Conservation (phyloP, 2,797 vertebrate genomes). For the Lepus townsendii region DNA sequence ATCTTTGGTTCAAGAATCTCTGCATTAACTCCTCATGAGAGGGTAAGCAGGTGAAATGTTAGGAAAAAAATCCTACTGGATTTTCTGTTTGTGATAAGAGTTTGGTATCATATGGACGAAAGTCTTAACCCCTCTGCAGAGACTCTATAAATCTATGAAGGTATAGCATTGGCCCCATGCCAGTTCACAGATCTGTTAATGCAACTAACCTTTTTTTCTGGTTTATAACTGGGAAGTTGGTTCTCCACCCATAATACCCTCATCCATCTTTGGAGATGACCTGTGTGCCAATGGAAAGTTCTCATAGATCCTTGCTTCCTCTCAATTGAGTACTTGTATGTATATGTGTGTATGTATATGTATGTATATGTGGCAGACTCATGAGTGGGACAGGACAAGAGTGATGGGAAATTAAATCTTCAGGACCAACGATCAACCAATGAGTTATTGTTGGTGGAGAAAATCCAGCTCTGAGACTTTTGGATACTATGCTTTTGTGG, state of each 20-base stretch:
- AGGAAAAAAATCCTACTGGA: background rate
- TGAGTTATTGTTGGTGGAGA: background rate
- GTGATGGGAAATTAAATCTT: background rate
- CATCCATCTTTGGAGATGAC: background rate
- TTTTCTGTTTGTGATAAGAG: slow-evolving; percentile 32
- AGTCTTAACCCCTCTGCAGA: background rate
- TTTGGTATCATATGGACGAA: background rate
- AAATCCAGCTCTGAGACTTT: background rate
- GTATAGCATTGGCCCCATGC: background rate
- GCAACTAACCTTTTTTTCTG: background rate
- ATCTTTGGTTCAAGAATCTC: background rate
- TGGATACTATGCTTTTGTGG: background rate
- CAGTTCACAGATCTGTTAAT: background rate
- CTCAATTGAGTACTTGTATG: background rate
- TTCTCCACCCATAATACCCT: rapidly evolving
- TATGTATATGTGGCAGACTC: background rate
- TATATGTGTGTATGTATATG: background rate
- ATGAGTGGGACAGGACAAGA: background rate
- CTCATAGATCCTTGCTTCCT: background rate
- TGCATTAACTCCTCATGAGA: background rate
- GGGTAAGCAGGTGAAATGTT: background rate
- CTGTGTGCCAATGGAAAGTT: background rate
- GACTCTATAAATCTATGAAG: background rate
- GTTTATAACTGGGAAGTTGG: background rate
- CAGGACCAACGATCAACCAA: background rate